phyloP scores from a whole-genome alignment of 2,797 vertebrate genomes.

The Amazonetta brasiliensis region DNA sequence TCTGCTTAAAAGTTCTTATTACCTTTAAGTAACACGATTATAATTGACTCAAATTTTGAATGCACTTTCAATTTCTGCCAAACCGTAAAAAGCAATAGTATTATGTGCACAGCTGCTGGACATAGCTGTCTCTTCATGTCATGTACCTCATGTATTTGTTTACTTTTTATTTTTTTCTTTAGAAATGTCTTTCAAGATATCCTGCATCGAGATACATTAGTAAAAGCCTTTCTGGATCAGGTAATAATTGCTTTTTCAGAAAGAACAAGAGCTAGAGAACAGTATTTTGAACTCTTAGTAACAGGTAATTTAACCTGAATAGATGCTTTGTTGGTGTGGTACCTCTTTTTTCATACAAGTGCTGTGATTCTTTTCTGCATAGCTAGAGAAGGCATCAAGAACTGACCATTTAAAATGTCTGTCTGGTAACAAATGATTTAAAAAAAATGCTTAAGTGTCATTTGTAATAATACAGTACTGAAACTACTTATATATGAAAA shows the following conservation, averaged over 20 bases:
- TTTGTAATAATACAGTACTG: neutral
- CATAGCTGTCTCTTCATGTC: neutral
- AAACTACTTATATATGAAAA: neutral
- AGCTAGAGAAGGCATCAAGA: neutral
- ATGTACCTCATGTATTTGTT: neutral
- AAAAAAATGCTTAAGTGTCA: neutral
- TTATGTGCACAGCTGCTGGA: neutral
- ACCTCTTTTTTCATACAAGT: neutral
- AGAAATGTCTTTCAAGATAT: slow-evolving; percentile 99
- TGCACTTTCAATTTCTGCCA: neutral
- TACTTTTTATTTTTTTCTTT: neutral
- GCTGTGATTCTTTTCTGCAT: neutral
- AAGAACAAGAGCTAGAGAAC: neutral
- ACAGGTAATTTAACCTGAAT: neutral
- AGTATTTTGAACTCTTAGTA: neutral
- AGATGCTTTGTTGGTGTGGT: neutral
- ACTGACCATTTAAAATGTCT: neutral
- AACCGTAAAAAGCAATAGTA: neutral
- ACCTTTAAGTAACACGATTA: neutral
- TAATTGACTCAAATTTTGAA: neutral
- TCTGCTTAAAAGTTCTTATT: neutral
- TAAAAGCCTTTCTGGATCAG: slow-evolving; percentile 95
- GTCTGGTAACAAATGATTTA: neutral
- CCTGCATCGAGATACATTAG: slow-evolving; percentile 91
- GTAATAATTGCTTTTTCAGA: slow-evolving; percentile 75